phyloP scores from a whole-genome alignment of 1,140 invertebrate genomes.

The Procambarus clarkii region DNA sequence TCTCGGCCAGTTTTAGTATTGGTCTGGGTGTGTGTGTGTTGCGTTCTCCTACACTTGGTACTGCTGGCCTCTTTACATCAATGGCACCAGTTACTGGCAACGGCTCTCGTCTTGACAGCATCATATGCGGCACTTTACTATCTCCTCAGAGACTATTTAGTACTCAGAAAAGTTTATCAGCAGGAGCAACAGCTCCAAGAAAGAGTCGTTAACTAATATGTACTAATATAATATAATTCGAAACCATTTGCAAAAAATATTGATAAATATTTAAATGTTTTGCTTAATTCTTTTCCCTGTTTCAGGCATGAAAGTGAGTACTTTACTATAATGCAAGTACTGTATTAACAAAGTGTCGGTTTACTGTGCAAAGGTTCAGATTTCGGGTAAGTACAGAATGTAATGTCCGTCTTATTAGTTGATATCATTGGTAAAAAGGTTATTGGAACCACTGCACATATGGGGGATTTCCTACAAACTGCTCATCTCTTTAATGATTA shows the following conservation, averaged over 20 bases:
- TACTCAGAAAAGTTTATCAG: conserved; percentile 88
- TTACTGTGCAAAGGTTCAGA: background rate
- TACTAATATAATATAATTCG: background rate
- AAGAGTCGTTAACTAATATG: conserved; percentile 71
- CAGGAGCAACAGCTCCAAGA: conserved; percentile 84
- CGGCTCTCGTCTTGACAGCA: conserved; percentile 88
- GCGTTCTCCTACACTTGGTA: conserved; percentile 87
- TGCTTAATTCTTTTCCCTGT: background rate
- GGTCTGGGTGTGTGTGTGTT: conserved; percentile 83
- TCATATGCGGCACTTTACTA: conserved; percentile 96
- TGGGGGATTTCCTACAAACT: no score
- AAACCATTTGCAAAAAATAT: background rate
- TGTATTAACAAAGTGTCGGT: background rate
- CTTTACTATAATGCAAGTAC: background rate
- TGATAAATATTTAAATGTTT: background rate
- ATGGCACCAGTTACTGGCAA: conserved; percentile 94
- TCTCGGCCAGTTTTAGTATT: conserved; percentile 85
- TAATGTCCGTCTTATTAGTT: no score
- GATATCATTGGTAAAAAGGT: no score
- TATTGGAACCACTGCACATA: no score
- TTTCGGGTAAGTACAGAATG: no score
- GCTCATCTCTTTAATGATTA: no score
- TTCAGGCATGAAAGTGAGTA: background rate
- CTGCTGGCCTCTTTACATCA: conserved; percentile 86
- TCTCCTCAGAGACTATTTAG: conserved; percentile 88